A percentile compares a stretch with the other conserved stretches of the same genome.
These are phyloP conservation scores for Turnix velox DNA, from an alignment of 2,113 vertebrate genomes.

Conservation along the genomic window DNA sequence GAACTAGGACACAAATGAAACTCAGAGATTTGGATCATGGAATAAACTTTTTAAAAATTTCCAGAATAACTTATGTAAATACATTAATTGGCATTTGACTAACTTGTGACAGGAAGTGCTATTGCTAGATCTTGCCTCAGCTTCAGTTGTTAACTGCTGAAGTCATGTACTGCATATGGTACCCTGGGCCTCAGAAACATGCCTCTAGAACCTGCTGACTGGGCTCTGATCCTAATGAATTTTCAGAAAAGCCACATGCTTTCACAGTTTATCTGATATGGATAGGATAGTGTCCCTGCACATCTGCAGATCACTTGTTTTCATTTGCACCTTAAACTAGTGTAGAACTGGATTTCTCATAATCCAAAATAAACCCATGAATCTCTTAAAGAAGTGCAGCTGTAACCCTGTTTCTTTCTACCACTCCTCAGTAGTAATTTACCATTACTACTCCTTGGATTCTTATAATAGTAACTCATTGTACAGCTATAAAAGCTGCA, in stretches of 20 bases:
- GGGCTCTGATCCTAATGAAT: neutral
- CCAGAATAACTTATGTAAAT: neutral
- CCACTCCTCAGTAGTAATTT: neutral
- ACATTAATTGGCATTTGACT: neutral
- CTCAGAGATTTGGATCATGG: neutral
- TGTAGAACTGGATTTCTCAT: neutral
- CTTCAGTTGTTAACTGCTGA: neutral
- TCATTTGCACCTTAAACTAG: neutral
- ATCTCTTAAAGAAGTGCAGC: neutral
- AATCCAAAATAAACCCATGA: neutral
- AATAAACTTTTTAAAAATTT: neutral
- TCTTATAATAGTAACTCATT: neutral
- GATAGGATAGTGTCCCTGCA: neutral
- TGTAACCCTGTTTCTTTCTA: neutral
- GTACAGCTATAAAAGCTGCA: neutral
- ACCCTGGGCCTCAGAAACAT: rapidly evolving
- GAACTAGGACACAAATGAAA: neutral
- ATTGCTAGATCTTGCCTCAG: neutral
- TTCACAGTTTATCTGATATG: neutral
- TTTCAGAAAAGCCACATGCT: neutral
- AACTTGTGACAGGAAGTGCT: neutral
- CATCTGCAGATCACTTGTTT: rapidly evolving
- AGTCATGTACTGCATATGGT: neutral
- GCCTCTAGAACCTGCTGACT: neutral
- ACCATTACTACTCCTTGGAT: neutral